These are phyloP conservation scores for Paralvinella palmiformis DNA, from an alignment of 1,140 invertebrate genomes.

Conservation along the genomic window DNA sequence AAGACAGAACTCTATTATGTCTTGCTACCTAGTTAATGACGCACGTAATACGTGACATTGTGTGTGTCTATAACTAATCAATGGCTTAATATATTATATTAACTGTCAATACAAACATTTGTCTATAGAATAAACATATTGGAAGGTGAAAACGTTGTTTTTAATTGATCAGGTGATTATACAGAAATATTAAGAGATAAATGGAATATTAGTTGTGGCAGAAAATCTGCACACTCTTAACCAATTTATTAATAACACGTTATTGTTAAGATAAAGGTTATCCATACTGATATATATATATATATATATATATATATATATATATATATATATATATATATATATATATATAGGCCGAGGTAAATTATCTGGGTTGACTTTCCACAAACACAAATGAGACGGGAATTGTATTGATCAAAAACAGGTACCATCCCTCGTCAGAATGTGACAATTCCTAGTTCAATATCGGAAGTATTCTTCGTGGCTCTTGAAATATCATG, in stretches of 20 bases:
- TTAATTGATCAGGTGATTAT: neutral
- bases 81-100: too few species aligned
- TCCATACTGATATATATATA: neutral
- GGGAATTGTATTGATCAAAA: too few species aligned
- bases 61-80: too few species aligned
- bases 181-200: neutral
- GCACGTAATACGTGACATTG: too few species aligned
- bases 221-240: neutral
- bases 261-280: neutral
- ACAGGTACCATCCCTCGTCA: too few species aligned
- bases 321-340: neutral
- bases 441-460: neutral
- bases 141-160: neutral
- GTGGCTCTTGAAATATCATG: neutral
- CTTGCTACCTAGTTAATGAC: too few species aligned
- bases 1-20: too few species aligned
- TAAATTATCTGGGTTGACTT: neutral
- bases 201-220: too few species aligned
- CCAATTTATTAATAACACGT: neutral
- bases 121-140: neutral
- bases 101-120: neutral
- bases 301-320: constrained; percentile 1
- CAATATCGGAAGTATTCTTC: neutral
- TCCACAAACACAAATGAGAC: neutral
- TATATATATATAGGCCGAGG: neutral